Conservation (phyloP, 2,888 invertebrate species). For the Pterostichus niger region DNA sequence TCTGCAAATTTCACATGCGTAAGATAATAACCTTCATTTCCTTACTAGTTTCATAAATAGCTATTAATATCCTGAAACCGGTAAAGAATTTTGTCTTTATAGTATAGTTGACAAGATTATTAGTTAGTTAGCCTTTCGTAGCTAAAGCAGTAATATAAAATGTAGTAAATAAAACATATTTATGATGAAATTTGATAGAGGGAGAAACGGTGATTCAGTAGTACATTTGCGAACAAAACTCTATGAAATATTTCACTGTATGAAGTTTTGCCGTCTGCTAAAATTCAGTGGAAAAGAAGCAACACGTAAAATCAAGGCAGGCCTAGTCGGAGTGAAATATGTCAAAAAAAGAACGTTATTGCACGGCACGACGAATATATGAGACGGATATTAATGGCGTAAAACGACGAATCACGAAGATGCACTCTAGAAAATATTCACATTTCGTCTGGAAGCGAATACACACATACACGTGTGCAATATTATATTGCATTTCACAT, state of each 20-base stretch:
- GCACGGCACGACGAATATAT: conserved; percentile 10
- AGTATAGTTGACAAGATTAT: not conserved
- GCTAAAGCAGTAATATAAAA: not conserved
- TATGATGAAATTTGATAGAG: not conserved
- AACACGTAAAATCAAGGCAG: conserved; percentile 22
- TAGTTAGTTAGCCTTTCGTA: not conserved
- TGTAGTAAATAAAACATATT: conserved; percentile 6
- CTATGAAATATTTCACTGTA: conserved; percentile 8
- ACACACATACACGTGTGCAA: not conserved
- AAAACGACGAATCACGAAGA: conserved; percentile 24
- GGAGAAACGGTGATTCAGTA: conserved; percentile 17
- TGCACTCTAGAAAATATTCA: conserved; percentile 22
- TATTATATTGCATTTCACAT: not conserved
- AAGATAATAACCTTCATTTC: too few relatives aligned
- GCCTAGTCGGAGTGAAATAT: conserved; percentile 19
- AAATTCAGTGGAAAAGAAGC: conserved; percentile 17
- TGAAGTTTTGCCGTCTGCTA: conserved; percentile 14
- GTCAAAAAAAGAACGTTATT: not conserved
- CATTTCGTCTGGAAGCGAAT: not conserved
- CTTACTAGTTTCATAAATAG: too few relatives aligned
- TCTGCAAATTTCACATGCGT: too few relatives aligned
- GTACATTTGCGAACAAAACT: conserved; percentile 3
- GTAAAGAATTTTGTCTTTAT: not conserved
- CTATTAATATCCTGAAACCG: not conserved
- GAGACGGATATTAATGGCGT: conserved; percentile 26